Percentiles rank a stretch among this genome's conserved stretches.
Conservation (phyloP, 2,888 invertebrate genomes). For the Campopleginae sp. region DNA sequence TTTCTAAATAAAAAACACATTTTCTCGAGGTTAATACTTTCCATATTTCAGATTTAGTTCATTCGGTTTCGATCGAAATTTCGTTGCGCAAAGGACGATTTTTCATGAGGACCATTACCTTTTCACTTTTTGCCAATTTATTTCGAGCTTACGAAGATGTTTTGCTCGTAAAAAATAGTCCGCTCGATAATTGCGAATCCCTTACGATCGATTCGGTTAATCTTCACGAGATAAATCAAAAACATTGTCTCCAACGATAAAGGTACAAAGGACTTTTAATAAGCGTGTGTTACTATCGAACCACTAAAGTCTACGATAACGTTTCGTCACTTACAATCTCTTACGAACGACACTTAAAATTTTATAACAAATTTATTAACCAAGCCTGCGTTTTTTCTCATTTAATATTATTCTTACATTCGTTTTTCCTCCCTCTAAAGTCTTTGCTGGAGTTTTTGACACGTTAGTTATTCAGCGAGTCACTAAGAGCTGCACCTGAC, state of each 20-base stretch:
- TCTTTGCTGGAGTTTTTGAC: neutral
- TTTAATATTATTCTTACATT: conserved; percentile 9
- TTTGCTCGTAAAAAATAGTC: neutral
- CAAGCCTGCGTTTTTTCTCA: conserved; percentile 9
- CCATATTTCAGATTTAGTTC: conserved; percentile 71
- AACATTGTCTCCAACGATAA: conserved; percentile 64
- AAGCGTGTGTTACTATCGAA: conserved; percentile 55
- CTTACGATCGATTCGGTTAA: conserved; percentile 36
- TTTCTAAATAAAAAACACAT: conserved; percentile 72
- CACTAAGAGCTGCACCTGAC: conserved; percentile 55
- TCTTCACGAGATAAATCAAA: conserved; percentile 55
- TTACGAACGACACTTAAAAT: conserved; percentile 48
- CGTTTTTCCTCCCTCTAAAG: neutral
- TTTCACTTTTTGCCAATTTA: neutral
- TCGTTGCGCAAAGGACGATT: conserved; percentile 48
- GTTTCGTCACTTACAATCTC: conserved; percentile 57
- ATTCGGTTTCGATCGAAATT: conserved; percentile 34
- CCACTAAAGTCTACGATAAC: conserved; percentile 59
- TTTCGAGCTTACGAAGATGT: neutral
- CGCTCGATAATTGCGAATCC: neutral
- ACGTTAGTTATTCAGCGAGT: conserved; percentile 35
- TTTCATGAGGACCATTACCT: conserved; percentile 22
- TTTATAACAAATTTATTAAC: conserved; percentile 46
- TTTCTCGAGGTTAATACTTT: conserved; percentile 75
- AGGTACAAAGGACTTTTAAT: conserved; percentile 68